A percentile compares a stretch with the other conserved stretches of the same genome.
phyloP scores from a whole-genome alignment of 1,140 invertebrate species.

The Drosophila tsacasi region DNA sequence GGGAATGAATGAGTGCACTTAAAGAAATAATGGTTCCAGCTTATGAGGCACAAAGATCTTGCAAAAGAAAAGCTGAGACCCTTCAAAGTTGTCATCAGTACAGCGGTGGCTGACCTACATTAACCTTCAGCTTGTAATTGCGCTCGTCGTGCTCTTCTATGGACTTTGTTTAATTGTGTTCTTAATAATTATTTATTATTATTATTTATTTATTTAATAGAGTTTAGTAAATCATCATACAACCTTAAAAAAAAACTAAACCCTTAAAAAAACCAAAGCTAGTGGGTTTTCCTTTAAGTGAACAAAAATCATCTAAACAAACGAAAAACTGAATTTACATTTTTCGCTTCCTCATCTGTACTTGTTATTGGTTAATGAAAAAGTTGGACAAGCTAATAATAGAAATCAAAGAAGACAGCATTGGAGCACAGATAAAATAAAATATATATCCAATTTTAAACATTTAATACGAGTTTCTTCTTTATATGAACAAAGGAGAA shows the following conservation, averaged over 20 bases:
- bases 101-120: not conserved
- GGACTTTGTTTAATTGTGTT: not conserved
- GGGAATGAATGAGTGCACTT: constrained; percentile 28
- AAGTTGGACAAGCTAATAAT: constrained; percentile 31
- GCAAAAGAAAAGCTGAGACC: not conserved
- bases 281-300: not conserved
- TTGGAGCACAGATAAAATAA: constrained; percentile 2
- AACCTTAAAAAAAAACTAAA: too few species aligned
- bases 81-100: not conserved
- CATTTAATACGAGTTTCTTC: constrained; percentile 5
- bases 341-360: not conserved
- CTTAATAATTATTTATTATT: not conserved
- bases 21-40: not conserved
- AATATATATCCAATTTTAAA: not conserved
- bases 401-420: constrained; percentile 1
- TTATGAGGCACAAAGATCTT: not conserved
- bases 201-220: too few species aligned
- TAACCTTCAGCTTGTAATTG: not conserved
- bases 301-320: not conserved
- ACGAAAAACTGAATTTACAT: constrained; percentile 3
- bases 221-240: not conserved
- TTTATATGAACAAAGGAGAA: not conserved
- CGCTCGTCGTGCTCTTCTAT: not conserved
- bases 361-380: constrained; percentile 23
- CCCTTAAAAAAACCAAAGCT: too few species aligned